Percentiles rank a stretch among this genome's conserved stretches.
Conservation (phyloP, 2,888 invertebrate species). For the Limnephilus marmoratus region DNA sequence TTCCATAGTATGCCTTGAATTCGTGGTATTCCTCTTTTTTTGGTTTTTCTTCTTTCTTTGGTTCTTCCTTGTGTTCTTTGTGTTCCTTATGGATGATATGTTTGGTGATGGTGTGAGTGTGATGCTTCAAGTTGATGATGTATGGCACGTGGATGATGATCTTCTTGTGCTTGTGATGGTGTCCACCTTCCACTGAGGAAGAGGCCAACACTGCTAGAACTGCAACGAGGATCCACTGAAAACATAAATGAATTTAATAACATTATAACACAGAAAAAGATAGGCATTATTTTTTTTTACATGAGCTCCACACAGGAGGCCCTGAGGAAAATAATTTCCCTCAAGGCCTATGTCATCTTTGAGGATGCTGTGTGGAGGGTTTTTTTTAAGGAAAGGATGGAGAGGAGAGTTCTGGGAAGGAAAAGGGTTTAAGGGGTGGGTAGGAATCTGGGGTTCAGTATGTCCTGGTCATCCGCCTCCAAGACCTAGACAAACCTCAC, state of each 20-base stretch:
- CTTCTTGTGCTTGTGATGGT: constrained; percentile 34
- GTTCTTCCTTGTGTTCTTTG: constrained; percentile 30
- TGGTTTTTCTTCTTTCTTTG: neutral
- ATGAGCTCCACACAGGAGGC: too few relatives aligned
- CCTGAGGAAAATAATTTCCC: too few relatives aligned
- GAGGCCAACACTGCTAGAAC: neutral
- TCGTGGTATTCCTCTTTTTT: constrained; percentile 23
- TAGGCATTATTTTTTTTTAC: too few relatives aligned
- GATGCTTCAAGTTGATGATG: constrained; percentile 31
- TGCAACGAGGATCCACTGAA: constrained; percentile 34
- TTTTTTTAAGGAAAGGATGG: too few relatives aligned
- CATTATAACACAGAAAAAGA: too few relatives aligned
- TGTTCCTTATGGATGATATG: constrained; percentile 32
- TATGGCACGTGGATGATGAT: constrained; percentile 47
- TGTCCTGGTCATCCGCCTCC: too few relatives aligned
- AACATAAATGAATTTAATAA: neutral
- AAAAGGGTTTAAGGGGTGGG: too few relatives aligned
- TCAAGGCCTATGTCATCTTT: too few relatives aligned
- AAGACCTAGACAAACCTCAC: too few relatives aligned
- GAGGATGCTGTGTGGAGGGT: too few relatives aligned
- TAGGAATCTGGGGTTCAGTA: too few relatives aligned
- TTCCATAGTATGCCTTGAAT: constrained; percentile 27
- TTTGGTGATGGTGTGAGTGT: constrained; percentile 47
- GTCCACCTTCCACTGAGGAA: neutral
- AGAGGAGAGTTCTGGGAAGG: too few relatives aligned